Evolutionary conservation across 2,888 invertebrate genomes (phyloP), one percentile per base, ranked within the genome.

Genomic region (Hipparchia sbordonii): DNA sequence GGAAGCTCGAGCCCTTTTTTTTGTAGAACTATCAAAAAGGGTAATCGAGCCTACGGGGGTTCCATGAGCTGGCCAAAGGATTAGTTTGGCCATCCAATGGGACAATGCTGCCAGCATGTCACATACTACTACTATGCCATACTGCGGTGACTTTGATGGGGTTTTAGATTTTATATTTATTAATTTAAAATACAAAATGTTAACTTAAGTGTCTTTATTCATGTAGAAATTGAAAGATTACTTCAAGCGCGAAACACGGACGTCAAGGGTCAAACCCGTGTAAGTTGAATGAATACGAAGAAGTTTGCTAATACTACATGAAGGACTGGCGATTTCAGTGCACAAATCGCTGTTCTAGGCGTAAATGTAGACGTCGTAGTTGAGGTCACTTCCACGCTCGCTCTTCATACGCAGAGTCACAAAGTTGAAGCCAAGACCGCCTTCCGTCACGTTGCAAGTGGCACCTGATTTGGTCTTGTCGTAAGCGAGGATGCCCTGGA

Each of bases 371-470:
- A 91, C 79, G 13, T 89, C 87, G 70, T 83, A 91, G 9, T 86
- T 74, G 1, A 91, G 70, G 0, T 78, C 75, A 2, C 72, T 65
- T 1, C 87, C 88, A 0, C 85, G 79, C 2, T 84, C 87, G 52
- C 91, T 90, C 81, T 90, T 90, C 88, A 91, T 84, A 0, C 90
- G 84, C 2, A 91, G 75, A 59, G 86, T 86, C 0, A 89, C 84
- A 76, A 78, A 89, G 75, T 84, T 82, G 72, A 74, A 84, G 2
- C 90, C 91, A 33, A 91, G 69, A 0, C 91, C 91, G 0, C 91
- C 91, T 2, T 82, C 79, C 0, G 91, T 91, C 8, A 91, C 80
- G 81, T 90, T 90, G 0, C 84, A 89, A 0, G 86, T 79, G 0
- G 91, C 90, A 0, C 76, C 79, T 0, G 84, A 72, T 72, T 86